Conservation (phyloP, 1,140 invertebrate genomes). For the Thaumatotibia leucotreta region DNA sequence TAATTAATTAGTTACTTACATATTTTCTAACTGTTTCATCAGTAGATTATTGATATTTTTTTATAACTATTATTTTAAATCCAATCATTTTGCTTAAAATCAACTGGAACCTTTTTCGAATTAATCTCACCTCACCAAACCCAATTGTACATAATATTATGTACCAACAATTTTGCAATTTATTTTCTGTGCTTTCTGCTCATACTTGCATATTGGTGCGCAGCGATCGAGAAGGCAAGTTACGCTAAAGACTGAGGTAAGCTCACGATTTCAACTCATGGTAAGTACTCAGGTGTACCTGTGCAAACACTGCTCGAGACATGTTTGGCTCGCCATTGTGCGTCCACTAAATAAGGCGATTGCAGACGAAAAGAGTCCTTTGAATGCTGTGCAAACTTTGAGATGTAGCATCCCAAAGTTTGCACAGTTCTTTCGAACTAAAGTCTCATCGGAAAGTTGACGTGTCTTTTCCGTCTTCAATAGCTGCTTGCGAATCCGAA, state of each 20-base stretch:
- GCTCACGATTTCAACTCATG: background rate
- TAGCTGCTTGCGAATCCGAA: too few relatives aligned
- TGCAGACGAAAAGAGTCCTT: background rate
- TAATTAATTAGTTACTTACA: too few relatives aligned
- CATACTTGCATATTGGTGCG: too few relatives aligned
- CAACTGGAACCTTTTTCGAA: too few relatives aligned
- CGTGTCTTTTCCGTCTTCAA: too few relatives aligned
- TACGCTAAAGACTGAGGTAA: background rate
- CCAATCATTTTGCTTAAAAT: too few relatives aligned
- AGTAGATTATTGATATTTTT: too few relatives aligned
- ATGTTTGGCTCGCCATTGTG: conserved; percentile 21
- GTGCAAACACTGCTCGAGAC: conserved; percentile 26
- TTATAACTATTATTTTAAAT: too few relatives aligned
- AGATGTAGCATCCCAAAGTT: background rate
- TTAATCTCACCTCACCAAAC: too few relatives aligned
- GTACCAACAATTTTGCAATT: background rate
- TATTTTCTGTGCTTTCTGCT: too few relatives aligned
- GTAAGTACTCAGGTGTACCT: conserved; percentile 1
- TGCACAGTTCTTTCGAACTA: background rate
- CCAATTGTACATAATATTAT: too few relatives aligned
- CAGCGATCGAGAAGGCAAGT: background rate
- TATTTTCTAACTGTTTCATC: too few relatives aligned
- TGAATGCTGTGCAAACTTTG: background rate
- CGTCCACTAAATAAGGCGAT: background rate
- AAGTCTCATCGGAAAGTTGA: background rate